phyloP scores from a whole-genome alignment of 2,888 invertebrate genomes.

The Camponotus fellah region DNA sequence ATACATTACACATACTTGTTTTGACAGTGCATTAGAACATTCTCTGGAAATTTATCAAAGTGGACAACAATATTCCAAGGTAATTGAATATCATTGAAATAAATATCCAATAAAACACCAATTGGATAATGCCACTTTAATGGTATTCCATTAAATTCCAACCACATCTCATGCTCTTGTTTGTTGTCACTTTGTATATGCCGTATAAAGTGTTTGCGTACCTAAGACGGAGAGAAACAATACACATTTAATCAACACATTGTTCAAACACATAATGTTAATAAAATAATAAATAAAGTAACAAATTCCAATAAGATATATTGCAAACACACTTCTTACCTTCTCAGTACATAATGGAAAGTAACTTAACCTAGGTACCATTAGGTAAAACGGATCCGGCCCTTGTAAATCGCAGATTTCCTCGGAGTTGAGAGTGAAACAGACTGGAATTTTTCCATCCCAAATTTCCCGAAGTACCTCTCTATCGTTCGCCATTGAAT shows the following conservation, averaged over 20 bases:
- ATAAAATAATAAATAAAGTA: background rate
- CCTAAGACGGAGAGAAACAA: constrained; percentile 86
- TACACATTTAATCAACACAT: background rate
- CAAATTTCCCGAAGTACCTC: constrained; percentile 98
- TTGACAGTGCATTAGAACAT: constrained; percentile 94
- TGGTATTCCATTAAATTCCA: constrained; percentile 96
- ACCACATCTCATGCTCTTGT: constrained; percentile 96
- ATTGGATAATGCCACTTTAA: constrained; percentile 96
- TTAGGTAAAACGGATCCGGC: constrained; percentile 97
- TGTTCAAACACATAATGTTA: background rate
- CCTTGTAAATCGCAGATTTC: constrained; percentile 96
- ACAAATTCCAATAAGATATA: background rate
- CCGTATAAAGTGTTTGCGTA: constrained; percentile 95
- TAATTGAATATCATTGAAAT: constrained; percentile 90
- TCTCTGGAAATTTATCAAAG: constrained; percentile 97
- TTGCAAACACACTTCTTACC: constrained; percentile 86
- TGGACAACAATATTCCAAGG: constrained; percentile 98
- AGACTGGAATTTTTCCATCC: constrained; percentile 98
- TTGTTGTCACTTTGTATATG: constrained; percentile 91
- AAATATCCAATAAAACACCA: constrained; percentile 95
- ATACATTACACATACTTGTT: constrained; percentile 89
- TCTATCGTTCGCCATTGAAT: constrained; percentile 96
- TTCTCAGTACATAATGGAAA: constrained; percentile 98
- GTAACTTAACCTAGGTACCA: constrained; percentile 97
- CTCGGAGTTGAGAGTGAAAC: constrained; percentile 95